Evolutionary conservation across 53 echinoderm and acorn worm genomes (phyloP).

Genomic region (Holothuria leucospilota): DNA sequence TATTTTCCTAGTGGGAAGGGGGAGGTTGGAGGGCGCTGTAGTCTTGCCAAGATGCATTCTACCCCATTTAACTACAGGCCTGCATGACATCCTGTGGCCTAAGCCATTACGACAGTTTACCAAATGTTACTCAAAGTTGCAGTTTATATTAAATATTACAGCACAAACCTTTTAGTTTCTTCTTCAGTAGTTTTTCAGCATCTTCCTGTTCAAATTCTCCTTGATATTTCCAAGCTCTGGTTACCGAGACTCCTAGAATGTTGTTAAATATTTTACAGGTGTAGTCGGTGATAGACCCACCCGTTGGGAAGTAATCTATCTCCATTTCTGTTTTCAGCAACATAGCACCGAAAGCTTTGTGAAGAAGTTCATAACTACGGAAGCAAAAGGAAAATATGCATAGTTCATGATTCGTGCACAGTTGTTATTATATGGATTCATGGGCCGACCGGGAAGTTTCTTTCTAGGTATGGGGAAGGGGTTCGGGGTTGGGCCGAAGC

Average conservation of each 20-base stretch:
- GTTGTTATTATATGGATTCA: too few species aligned
- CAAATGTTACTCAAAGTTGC: too few species aligned
- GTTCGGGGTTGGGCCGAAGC: too few species aligned
- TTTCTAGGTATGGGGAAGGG: too few species aligned
- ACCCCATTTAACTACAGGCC: too few species aligned
- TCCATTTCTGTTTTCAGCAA: conserved; percentile 97
- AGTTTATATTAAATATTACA: neutral
- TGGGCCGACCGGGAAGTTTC: too few species aligned
- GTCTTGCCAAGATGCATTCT: too few species aligned
- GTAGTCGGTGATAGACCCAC: conserved; percentile 96
- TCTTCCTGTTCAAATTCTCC: conserved; percentile 88
- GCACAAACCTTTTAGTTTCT: conserved; percentile 87
- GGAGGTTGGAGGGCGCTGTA: too few species aligned
- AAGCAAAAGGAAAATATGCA: neutral
- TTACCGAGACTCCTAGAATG: conserved; percentile 94
- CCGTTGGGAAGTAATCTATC: conserved; percentile 85
- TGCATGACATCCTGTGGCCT: too few species aligned
- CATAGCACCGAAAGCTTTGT: conserved; percentile 89
- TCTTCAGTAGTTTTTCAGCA: conserved; percentile 80
- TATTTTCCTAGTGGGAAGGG: too few species aligned
- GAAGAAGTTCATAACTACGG: conserved; percentile 84
- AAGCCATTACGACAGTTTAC: too few species aligned
- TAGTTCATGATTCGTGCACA: too few species aligned
- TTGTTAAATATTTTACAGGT: conserved; percentile 82
- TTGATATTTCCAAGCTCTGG: conserved; percentile 92